Evolutionary conservation across 1,140 invertebrate species (phyloP).

Genomic region (Lordiphosa mommai): DNA sequence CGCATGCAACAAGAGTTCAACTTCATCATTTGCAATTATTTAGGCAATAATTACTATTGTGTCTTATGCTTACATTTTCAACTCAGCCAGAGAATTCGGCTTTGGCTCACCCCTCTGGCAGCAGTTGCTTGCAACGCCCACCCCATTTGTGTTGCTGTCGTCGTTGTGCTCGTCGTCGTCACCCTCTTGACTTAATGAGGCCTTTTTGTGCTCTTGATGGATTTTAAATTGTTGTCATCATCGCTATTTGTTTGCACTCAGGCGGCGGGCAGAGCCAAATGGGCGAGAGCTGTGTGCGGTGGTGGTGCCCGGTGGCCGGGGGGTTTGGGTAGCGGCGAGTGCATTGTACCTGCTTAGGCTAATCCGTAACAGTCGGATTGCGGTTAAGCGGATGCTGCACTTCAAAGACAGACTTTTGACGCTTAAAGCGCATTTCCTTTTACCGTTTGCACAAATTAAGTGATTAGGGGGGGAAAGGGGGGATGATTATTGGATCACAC

Average conservation of each 20-base stretch:
- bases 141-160: conserved; percentile 17
- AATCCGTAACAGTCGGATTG: conserved; percentile 29
- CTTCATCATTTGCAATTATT: conserved; percentile 79
- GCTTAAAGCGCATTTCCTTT: conserved; percentile 29
- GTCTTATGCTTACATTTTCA: conserved; percentile 78
- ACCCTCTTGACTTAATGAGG: conserved; percentile 79
- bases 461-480: too few species aligned
- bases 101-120: background rate
- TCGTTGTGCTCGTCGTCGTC: conserved; percentile 19
- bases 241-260: conserved; percentile 53
- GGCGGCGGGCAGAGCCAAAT: background rate
- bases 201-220: conserved; percentile 78
- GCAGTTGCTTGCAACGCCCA: conserved; percentile 19
- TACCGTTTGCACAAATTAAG: conserved; percentile 6
- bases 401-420: conserved; percentile 37
- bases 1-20: conserved; percentile 9
- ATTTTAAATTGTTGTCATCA: conserved; percentile 79
- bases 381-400: conserved; percentile 18
- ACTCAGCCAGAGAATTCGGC: too few species aligned
- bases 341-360: conserved; percentile 20
- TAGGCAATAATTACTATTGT: conserved; percentile 80
- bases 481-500: conserved; percentile 14
- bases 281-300: background rate
- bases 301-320: background rate
- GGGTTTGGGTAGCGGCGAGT: background rate